phyloP scores from a whole-genome alignment of 1,140 invertebrate species.

The Drosophila oshimai region DNA sequence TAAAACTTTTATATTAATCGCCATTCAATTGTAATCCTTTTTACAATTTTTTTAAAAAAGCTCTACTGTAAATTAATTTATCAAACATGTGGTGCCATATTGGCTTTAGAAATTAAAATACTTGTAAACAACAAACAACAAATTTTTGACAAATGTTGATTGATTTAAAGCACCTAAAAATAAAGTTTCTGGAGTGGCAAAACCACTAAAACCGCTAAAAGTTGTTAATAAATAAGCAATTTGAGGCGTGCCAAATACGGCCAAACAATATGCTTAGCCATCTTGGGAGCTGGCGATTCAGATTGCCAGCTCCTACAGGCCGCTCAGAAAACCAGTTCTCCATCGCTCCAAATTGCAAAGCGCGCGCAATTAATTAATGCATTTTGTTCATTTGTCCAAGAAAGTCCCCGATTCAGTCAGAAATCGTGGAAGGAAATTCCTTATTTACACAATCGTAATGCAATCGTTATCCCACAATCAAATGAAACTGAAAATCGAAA shows the following conservation, averaged over 20 bases:
- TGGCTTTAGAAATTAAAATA: too few species aligned
- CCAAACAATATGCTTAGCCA: conserved; percentile 64
- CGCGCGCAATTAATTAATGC: conserved; percentile 74
- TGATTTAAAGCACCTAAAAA: conserved; percentile 5
- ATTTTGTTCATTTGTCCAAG: conserved; percentile 39
- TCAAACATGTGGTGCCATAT: too few species aligned
- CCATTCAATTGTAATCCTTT: too few species aligned
- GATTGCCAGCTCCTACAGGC: background rate
- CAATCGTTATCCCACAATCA: conserved; percentile 17
- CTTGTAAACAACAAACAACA: background rate
- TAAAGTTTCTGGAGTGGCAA: conserved; percentile 17
- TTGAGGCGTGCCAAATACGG: conserved; percentile 65
- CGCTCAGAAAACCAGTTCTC: conserved; percentile 30
- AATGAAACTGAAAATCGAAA: conserved; percentile 22
- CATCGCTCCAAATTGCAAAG: conserved; percentile 58
- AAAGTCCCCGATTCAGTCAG: conserved; percentile 1
- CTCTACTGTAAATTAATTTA: too few species aligned
- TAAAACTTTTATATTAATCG: too few species aligned
- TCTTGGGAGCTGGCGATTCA: conserved; percentile 36
- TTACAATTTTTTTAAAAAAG: too few species aligned
- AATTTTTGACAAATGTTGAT: conserved; percentile 2
- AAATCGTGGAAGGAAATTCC: conserved; percentile 55
- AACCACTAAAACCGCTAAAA: conserved; percentile 13
- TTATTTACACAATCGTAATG: conserved; percentile 51
- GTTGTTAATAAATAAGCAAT: conserved; percentile 77